Conservation (phyloP, 2,888 invertebrate species). For the Sabatieria punctata region DNA sequence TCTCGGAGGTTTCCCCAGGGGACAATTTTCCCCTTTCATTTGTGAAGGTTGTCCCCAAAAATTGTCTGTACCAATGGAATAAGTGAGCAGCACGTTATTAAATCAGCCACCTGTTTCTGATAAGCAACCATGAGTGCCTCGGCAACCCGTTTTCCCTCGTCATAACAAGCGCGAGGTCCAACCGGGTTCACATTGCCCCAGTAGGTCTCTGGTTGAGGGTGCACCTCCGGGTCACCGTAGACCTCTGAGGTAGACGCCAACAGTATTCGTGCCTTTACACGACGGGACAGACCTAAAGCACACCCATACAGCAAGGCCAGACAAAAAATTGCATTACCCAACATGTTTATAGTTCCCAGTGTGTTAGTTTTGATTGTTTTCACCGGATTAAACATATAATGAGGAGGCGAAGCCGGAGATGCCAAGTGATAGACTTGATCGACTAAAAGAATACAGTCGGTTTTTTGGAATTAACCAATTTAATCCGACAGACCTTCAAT, state of each 20-base stretch:
- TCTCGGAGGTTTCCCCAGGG: no score
- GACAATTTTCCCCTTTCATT: no score
- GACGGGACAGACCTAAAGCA: constrained; percentile 55
- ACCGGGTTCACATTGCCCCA: constrained; percentile 99
- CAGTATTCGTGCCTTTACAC: constrained; percentile 74
- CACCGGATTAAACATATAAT: constrained; percentile 98
- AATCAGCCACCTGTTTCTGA: constrained; percentile 50
- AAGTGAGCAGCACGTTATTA: not conserved
- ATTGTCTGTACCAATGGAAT: not conserved
- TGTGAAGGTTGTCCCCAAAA: no score
- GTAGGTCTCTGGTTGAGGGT: constrained; percentile 91
- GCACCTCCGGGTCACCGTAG: constrained; percentile 93
- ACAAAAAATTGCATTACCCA: constrained; percentile 24
- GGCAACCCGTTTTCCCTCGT: constrained; percentile 95
- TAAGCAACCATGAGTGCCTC: constrained; percentile 92
- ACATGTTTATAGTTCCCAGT: constrained; percentile 49
- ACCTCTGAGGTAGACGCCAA: constrained; percentile 98
- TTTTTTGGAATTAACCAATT: not conserved
- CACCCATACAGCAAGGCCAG: not conserved
- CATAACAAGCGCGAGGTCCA: constrained; percentile 71
- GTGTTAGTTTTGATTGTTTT: constrained; percentile 99
- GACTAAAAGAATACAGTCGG: constrained; percentile 27
- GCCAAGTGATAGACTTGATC: constrained; percentile 88
- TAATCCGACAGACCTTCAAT: constrained; percentile 53
- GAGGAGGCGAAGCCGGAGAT: constrained; percentile 94